Percentiles rank a stretch among this genome's conserved stretches.
phyloP scores from a whole-genome alignment of 1,140 invertebrate species.

The Drosophila suzukii region DNA sequence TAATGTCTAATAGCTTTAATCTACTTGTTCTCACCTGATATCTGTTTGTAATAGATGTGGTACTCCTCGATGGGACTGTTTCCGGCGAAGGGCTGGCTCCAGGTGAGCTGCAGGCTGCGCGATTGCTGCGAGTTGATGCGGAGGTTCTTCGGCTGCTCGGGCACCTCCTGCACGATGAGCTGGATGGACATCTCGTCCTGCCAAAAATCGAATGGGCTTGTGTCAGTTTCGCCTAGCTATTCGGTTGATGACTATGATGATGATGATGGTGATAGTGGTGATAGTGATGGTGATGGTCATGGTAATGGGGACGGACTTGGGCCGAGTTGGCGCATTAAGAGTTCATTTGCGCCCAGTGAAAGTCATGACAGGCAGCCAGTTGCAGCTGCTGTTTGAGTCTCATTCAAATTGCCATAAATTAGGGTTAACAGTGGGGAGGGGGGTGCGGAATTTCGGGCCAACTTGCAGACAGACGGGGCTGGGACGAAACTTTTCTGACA shows the following conservation, averaged over 20 bases:
- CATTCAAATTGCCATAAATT: slow-evolving; percentile 78
- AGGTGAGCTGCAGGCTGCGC: slow-evolving; percentile 91
- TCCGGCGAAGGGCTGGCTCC: slow-evolving; percentile 94
- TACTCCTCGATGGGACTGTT: slow-evolving; percentile 95
- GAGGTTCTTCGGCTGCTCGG: slow-evolving; percentile 94
- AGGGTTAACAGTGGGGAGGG: slow-evolving; percentile 58
- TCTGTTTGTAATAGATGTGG: slow-evolving; percentile 93
- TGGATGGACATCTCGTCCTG: slow-evolving; percentile 95
- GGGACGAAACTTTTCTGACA: slow-evolving; percentile 32
- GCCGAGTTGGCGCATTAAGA: slow-evolving; percentile 51
- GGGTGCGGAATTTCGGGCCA: slow-evolving; percentile 1
- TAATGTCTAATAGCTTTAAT: background rate
- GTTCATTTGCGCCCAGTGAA: slow-evolving; percentile 38
- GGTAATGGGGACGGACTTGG: slow-evolving; percentile 11
- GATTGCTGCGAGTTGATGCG: slow-evolving; percentile 93
- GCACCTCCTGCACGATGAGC: slow-evolving; percentile 95
- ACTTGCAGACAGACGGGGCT: slow-evolving; percentile 32
- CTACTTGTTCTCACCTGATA: slow-evolving; percentile 87
- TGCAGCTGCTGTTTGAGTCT: slow-evolving; percentile 42
- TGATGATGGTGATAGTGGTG: background rate
- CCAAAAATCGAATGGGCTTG: slow-evolving; percentile 13
- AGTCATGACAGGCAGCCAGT: slow-evolving; percentile 33
- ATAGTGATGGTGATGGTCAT: background rate
- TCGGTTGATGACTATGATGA: background rate
- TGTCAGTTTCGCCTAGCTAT: slow-evolving; percentile 8